Evolutionary conservation across 2,888 invertebrate species (phyloP).

Genomic region (Cephus runcator): DNA sequence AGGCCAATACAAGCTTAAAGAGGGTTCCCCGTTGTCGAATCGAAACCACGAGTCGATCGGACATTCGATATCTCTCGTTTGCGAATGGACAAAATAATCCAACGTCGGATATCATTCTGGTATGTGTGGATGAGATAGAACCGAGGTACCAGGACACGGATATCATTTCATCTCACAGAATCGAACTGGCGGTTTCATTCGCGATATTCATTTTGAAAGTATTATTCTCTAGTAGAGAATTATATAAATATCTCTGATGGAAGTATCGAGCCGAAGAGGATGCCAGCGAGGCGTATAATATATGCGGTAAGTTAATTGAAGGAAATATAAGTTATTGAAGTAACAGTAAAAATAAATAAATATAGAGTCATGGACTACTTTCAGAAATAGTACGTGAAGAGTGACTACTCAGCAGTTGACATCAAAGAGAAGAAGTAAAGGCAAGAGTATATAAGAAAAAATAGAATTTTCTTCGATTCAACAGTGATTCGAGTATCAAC

Average conservation of each 20-base stretch:
- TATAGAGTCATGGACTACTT: neutral
- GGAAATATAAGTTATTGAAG: neutral
- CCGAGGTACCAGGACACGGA: neutral
- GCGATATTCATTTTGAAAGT: neutral
- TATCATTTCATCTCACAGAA: neutral
- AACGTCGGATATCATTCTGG: neutral
- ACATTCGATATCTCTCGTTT: neutral
- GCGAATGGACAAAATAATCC: neutral
- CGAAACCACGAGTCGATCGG: neutral
- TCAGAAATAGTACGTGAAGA: neutral
- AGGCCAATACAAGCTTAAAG: neutral
- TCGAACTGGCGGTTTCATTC: neutral
- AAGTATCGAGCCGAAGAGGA: neutral
- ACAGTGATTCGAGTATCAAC: neutral
- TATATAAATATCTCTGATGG: neutral
- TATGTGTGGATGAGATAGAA: neutral
- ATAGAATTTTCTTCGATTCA: neutral
- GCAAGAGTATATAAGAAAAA: neutral
- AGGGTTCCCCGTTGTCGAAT: neutral
- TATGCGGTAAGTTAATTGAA: neutral
- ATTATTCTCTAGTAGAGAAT: neutral
- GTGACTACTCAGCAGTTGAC: neutral
- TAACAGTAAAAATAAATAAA: neutral
- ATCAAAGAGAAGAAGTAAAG: neutral
- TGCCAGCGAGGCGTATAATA: neutral